Evolutionary conservation across 2,113 vertebrate species (phyloP).

Genomic region (Pygoscelis adeliae): DNA sequence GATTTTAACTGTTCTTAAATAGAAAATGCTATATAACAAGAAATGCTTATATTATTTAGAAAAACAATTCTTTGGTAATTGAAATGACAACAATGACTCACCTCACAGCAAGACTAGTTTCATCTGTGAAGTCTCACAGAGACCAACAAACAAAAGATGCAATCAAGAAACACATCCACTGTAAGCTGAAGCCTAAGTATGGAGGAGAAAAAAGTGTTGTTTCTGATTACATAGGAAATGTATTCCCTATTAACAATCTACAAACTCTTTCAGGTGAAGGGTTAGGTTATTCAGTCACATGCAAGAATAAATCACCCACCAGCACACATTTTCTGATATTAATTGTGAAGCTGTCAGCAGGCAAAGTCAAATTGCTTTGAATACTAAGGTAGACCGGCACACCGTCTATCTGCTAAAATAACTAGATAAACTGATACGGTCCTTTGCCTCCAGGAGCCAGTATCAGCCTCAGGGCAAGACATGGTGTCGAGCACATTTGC

Average conservation of each 20-base stretch:
- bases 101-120: background rate
- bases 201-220: background rate
- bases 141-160: background rate
- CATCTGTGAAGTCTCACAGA: background rate
- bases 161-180: background rate
- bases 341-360: background rate
- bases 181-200: background rate
- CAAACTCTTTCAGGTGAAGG: background rate
- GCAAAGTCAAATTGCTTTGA: background rate
- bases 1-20: background rate
- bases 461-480: background rate
- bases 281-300: background rate
- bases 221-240: background rate
- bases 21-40: background rate
- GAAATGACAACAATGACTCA: background rate
- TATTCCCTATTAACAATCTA: background rate
- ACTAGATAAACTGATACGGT: background rate
- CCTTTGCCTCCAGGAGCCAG: background rate
- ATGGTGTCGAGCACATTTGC: fast-evolving
- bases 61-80: background rate
- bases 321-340: background rate
- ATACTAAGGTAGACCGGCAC: background rate
- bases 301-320: background rate
- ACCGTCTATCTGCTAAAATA: background rate
- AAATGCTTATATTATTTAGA: background rate